phyloP scores from a whole-genome alignment of 2,113 vertebrate genomes.

The Ciconia stormi region DNA sequence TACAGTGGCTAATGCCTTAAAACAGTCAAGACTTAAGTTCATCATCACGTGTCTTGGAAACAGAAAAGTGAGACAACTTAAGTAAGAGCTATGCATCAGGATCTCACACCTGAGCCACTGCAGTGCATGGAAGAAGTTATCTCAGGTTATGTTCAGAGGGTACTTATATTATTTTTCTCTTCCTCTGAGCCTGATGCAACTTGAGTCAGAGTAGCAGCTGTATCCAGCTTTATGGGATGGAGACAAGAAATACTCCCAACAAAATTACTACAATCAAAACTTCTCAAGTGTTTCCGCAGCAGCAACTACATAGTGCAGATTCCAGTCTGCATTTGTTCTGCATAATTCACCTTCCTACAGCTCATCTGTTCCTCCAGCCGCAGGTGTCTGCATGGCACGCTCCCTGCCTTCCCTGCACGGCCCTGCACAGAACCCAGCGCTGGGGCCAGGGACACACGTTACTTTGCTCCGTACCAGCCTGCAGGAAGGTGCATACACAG shows the following conservation, averaged over 20 bases:
- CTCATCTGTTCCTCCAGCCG: background rate
- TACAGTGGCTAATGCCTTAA: background rate
- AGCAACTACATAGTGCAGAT: background rate
- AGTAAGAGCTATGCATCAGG: background rate
- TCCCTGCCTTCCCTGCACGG: background rate
- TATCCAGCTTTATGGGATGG: background rate
- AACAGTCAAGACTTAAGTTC: background rate
- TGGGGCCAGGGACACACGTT: background rate
- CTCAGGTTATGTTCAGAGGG: background rate
- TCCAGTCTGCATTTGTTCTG: background rate
- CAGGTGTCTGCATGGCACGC: background rate
- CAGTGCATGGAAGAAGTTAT: background rate
- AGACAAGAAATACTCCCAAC: background rate
- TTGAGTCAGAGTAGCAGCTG: background rate
- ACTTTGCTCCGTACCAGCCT: accelerated
- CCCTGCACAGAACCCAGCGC: background rate
- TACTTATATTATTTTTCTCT: background rate
- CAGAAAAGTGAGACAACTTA: background rate
- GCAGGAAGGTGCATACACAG: background rate
- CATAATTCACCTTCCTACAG: background rate
- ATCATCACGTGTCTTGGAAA: background rate
- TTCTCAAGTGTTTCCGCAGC: background rate
- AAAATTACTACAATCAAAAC: background rate
- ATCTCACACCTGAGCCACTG: background rate
- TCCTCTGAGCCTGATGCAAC: background rate